A percentile compares a stretch with the other conserved stretches of the same genome.
Conservation (phyloP, 2,113 vertebrate species). For the Elephantulus edwardii region DNA sequence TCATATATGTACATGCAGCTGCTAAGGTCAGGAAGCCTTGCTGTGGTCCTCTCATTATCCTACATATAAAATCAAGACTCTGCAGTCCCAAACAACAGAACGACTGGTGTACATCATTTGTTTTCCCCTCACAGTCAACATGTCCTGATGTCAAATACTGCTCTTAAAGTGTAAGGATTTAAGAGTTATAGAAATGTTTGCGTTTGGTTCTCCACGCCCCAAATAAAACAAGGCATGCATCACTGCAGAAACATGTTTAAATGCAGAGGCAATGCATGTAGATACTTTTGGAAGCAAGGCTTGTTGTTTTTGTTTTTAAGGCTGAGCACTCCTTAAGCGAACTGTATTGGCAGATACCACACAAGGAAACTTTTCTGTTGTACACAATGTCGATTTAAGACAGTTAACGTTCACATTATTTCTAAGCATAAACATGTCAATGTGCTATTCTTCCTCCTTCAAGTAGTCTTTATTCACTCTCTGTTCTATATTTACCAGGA, state of each 20-base stretch:
- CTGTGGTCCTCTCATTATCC: not conserved
- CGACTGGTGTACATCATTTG: not conserved
- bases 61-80: not conserved
- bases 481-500: not conserved
- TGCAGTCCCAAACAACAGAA: not conserved
- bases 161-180: not conserved
- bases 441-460: not conserved
- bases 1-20: not conserved
- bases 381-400: not conserved
- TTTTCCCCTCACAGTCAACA: not conserved
- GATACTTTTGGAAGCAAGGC: not conserved
- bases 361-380: not conserved
- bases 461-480: not conserved
- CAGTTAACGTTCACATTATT: not conserved
- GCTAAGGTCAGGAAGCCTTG: not conserved
- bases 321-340: not conserved
- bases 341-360: not conserved
- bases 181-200: not conserved
- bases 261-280: not conserved
- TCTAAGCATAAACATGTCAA: not conserved
- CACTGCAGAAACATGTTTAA: not conserved
- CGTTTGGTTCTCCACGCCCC: too few species aligned
- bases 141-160: constrained; percentile 26
- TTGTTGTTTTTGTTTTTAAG: not conserved
- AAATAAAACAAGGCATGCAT: not conserved